These are phyloP conservation scores for Malurus leucopterus DNA, from an alignment of 2,797 vertebrate genomes.

Conservation along the genomic window DNA sequence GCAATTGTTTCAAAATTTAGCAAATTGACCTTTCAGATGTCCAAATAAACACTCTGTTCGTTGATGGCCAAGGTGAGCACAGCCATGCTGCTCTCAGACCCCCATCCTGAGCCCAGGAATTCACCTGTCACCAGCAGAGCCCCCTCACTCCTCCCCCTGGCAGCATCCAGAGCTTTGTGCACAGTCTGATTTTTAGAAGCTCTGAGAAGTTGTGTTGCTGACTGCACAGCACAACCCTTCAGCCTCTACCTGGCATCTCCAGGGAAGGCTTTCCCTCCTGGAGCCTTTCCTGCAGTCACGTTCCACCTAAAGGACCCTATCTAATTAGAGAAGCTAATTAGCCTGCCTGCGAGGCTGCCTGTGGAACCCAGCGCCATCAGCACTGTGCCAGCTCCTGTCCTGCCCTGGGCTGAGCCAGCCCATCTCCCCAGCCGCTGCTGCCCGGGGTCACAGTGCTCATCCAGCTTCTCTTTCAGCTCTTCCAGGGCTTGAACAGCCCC, in stretches of 20 bases:
- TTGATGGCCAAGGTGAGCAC: background rate
- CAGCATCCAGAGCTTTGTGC: background rate
- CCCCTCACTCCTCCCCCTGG: background rate
- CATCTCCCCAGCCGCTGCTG: background rate
- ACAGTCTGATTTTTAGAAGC: background rate
- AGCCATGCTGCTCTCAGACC: background rate
- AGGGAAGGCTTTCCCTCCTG: background rate
- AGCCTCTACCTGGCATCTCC: background rate
- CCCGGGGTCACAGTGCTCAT: background rate
- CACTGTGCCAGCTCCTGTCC: background rate
- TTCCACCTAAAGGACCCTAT: background rate
- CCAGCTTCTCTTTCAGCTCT: background rate
- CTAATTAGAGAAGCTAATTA: background rate
- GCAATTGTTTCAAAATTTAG: background rate
- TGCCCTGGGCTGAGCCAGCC: background rate
- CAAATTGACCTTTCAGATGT: conserved; percentile 22
- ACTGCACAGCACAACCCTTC: background rate
- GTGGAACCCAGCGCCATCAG: background rate
- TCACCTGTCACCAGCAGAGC: background rate
- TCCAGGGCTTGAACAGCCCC: background rate
- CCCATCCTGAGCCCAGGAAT: background rate
- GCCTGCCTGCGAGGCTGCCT: background rate
- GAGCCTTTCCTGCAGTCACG: background rate
- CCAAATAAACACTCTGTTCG: conserved; percentile 18
- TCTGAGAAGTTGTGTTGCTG: background rate